Base-by-base conservation (phyloP, 30 jellyfish, hydroid and myxozoan genomes). In the Morbakka virulenta region DNA sequence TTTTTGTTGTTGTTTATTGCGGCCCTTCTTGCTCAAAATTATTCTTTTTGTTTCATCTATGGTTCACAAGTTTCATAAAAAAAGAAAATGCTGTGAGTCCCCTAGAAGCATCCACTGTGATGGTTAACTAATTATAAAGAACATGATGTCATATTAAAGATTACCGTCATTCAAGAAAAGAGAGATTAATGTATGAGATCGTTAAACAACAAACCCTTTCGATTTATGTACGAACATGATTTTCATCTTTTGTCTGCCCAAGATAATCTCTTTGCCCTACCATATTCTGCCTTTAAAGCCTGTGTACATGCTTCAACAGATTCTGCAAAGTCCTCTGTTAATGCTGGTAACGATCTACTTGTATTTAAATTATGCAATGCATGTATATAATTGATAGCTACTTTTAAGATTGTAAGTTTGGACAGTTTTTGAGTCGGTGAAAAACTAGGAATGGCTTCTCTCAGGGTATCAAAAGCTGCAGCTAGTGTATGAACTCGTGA, bases 401-500 rank as follows among this genome's bases (percentile, higher is more conserved):
- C 86, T 74, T 82, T 74, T 17, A 91, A 65, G 24, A 81, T 91
- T 20, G 95, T 85, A 52, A 91, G 53, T 69, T 91, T 91, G 50
- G 98, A 91, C 31, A 91, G 85, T 81, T 85, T 91, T 62, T 91
- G 98, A 33, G 84, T 95, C 2, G 84, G 63, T 3, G 95, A 68
- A 34, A 75, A 91, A 47, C 98, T 91, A n/a, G 98, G 98, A 12
- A 91, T 91, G 21, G 85, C 94, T 27, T 62, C 51, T 57, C 98
- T 82, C 22, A 91, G 78, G 47, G 84, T 24, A 51, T 86, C 84
- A 51, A 91, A 91, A 0, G 98, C 98, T 27, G 71, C 81, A 21
- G 96, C 87, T 27, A 81, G 63, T 21, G 96, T 91, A 73, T 91
- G 95, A 17, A 91, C 98, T 11, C 98, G 86, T 29, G 96, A 74